These are phyloP conservation scores for Drosophila gunungcola DNA, from an alignment of 1,140 invertebrate species.

Conservation along the genomic window DNA sequence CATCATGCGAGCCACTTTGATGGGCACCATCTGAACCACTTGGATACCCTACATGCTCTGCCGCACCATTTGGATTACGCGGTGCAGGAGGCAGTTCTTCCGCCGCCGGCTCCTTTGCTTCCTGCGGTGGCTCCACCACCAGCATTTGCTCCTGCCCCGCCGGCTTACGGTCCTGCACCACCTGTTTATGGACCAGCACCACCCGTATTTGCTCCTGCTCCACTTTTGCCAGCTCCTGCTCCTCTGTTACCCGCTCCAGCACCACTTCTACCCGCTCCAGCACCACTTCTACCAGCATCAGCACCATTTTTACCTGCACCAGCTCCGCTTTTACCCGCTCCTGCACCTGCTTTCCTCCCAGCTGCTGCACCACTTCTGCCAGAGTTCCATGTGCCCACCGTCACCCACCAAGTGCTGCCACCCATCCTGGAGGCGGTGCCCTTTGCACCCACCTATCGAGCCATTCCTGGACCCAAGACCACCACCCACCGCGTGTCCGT, in stretches of 20 bases:
- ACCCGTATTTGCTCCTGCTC: slow-evolving; percentile 19
- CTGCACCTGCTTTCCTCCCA: neutral
- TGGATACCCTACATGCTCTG: slow-evolving; percentile 29
- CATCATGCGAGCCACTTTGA: slow-evolving; percentile 37
- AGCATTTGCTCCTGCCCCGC: slow-evolving; percentile 29
- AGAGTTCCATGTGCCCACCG: slow-evolving; percentile 40
- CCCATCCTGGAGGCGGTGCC: slow-evolving; percentile 69
- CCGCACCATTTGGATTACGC: slow-evolving; percentile 60
- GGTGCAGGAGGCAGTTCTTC: slow-evolving; percentile 20
- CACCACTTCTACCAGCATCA: slow-evolving; percentile 46
- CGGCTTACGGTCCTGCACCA: slow-evolving; percentile 8
- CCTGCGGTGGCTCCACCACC: slow-evolving; percentile 44
- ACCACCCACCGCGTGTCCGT: slow-evolving; percentile 76
- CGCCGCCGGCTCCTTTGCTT: slow-evolving; percentile 37
- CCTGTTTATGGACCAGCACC: slow-evolving; percentile 13
- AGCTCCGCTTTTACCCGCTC: slow-evolving; percentile 14
- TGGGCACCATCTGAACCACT: slow-evolving; percentile 23
- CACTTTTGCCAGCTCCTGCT: slow-evolving; percentile 11
- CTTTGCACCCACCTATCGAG: slow-evolving; percentile 69
- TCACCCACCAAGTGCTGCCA: slow-evolving; percentile 60
- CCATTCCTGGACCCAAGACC: slow-evolving; percentile 72
- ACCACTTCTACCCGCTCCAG: slow-evolving; percentile 27
- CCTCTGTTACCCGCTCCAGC: slow-evolving; percentile 24
- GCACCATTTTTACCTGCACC: slow-evolving; percentile 32
- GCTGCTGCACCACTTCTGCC: slow-evolving; percentile 40